Conservation (phyloP, 2,888 invertebrate genomes). For the Abrostola triplasia region DNA sequence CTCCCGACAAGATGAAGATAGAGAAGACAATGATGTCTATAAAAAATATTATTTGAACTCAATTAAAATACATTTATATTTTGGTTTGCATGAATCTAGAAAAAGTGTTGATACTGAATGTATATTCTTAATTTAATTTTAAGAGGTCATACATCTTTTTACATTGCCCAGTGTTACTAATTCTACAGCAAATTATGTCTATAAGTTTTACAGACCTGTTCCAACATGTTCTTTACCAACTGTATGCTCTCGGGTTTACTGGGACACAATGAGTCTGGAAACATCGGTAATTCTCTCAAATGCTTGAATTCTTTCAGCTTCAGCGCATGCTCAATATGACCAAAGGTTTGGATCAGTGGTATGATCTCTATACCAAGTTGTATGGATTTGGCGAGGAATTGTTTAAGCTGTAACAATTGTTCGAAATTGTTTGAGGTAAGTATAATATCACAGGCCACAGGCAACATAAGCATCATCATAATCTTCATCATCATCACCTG, state of each 20-base stretch:
- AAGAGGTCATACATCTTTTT: too few relatives aligned
- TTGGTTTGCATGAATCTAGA: too few relatives aligned
- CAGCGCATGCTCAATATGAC: conserved; percentile 94
- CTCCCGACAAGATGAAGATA: too few relatives aligned
- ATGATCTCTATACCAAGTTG: conserved; percentile 90
- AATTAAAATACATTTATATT: too few relatives aligned
- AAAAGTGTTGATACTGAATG: too few relatives aligned
- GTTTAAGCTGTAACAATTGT: conserved; percentile 67
- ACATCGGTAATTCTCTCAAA: conserved; percentile 90
- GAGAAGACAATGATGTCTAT: too few relatives aligned
- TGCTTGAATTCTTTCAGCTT: conserved; percentile 91
- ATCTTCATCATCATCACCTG: too few relatives aligned
- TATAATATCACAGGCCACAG: neutral
- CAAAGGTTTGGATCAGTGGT: conserved; percentile 95
- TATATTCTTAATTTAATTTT: too few relatives aligned
- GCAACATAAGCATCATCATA: too few relatives aligned
- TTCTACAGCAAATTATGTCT: neutral
- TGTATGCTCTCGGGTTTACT: conserved; percentile 87
- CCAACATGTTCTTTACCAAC: conserved; percentile 90
- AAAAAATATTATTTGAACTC: too few relatives aligned
- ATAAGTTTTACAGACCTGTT: conserved; percentile 87
- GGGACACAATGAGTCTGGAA: conserved; percentile 92
- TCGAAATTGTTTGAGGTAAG: conserved; percentile 32
- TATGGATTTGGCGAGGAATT: conserved; percentile 79
- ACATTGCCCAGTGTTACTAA: too few relatives aligned